These are phyloP conservation scores for Hipparchia sbordonii DNA, from an alignment of 2,888 invertebrate species.

Conservation along the genomic window DNA sequence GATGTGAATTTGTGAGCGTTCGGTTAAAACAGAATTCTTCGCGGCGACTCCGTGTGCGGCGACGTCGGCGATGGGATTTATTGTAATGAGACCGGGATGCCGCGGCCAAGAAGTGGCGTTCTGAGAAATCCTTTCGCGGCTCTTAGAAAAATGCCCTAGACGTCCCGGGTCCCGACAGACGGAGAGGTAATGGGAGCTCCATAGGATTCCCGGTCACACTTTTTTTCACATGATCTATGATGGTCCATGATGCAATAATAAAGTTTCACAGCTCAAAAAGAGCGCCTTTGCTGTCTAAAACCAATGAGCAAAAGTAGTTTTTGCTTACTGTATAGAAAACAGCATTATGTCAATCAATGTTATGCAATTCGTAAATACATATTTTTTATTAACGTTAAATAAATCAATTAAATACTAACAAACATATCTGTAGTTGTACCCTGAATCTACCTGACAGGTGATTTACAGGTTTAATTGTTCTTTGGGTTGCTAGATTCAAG, in stretches of 20 bases:
- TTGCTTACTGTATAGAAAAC: too few relatives aligned
- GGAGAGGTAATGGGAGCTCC: constrained; percentile 24
- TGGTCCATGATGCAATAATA: not conserved
- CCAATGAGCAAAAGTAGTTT: too few relatives aligned
- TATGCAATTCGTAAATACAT: too few relatives aligned
- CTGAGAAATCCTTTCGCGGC: constrained; percentile 71
- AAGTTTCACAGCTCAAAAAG: too few relatives aligned
- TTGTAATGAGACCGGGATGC: constrained; percentile 76
- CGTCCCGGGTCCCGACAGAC: constrained; percentile 39
- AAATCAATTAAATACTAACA: too few relatives aligned
- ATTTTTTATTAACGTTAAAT: too few relatives aligned
- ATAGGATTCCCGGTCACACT: constrained; percentile 23
- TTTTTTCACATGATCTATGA: constrained; percentile 12
- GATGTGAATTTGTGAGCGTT: constrained; percentile 83
- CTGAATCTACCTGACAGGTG: too few relatives aligned
- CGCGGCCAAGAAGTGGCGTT: constrained; percentile 55
- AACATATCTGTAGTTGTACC: too few relatives aligned
- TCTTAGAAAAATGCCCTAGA: constrained; percentile 67
- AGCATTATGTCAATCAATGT: too few relatives aligned
- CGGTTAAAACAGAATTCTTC: constrained; percentile 81
- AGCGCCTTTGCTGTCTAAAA: not conserved
- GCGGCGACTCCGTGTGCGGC: constrained; percentile 83
- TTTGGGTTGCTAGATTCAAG: too few relatives aligned
- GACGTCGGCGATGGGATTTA: constrained; percentile 74
- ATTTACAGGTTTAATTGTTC: too few relatives aligned